Evolutionary conservation across 64 coral and sea anemone genomes (phyloP).

Genomic region (Anthopleura sola): DNA sequence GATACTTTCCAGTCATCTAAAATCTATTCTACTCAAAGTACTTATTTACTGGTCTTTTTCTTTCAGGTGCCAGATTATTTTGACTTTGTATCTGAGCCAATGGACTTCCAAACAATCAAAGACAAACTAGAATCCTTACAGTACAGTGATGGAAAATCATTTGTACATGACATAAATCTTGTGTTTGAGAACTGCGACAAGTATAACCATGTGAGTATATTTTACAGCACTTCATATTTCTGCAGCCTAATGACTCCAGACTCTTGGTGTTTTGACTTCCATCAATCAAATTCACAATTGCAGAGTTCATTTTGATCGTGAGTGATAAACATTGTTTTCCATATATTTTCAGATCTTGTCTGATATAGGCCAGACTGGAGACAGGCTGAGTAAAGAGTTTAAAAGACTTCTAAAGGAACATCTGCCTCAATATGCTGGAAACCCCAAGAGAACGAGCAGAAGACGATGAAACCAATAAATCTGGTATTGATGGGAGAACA

Average conservation of each 20-base stretch:
- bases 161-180: slow-evolving; percentile 60
- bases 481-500: background rate
- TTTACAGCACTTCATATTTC: too few species aligned
- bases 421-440: slow-evolving; percentile 3
- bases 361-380: slow-evolving; percentile 31
- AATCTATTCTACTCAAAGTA: too few species aligned
- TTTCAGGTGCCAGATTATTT: slow-evolving; percentile 76
- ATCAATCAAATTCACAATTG: too few species aligned
- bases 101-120: slow-evolving; percentile 75
- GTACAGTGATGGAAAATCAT: slow-evolving; percentile 45
- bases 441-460: background rate
- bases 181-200: slow-evolving; percentile 74
- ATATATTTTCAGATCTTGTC: slow-evolving; percentile 29
- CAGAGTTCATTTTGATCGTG: too few species aligned
- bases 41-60: background rate
- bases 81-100: slow-evolving; percentile 63
- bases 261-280: too few species aligned
- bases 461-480: background rate
- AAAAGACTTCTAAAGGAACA: slow-evolving; percentile 29
- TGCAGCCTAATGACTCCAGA: too few species aligned
- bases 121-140: slow-evolving; percentile 47
- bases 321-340: background rate
- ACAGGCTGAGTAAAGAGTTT: slow-evolving; percentile 27
- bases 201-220: slow-evolving; percentile 65
- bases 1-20: too few species aligned